Conservation (phyloP, 2,888 invertebrate genomes). For the Erebia aethiops region DNA sequence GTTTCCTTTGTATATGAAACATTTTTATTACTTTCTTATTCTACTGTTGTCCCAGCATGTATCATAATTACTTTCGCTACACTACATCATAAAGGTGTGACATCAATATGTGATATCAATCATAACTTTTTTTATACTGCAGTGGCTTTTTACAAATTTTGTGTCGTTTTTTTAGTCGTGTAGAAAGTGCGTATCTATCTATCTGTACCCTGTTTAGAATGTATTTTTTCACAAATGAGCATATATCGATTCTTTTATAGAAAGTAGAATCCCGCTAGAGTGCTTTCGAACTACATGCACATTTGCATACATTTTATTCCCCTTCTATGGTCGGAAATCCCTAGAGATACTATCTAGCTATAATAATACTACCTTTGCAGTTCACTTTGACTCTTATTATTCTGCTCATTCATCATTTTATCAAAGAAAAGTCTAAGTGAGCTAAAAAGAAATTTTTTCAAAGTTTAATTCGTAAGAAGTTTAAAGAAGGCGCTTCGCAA, state of each 20-base stretch:
- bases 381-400: slow-evolving; percentile 15
- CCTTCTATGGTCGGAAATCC: slow-evolving; percentile 24
- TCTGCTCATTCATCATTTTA: slow-evolving; percentile 2
- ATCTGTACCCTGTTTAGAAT: background rate
- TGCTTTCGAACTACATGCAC: slow-evolving; percentile 28
- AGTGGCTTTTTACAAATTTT: no score
- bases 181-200: background rate
- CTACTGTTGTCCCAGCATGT: background rate
- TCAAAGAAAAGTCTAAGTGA: background rate
- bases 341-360: slow-evolving; percentile 23
- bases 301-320: slow-evolving; percentile 37
- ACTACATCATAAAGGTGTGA: background rate
- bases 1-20: background rate
- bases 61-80: background rate
- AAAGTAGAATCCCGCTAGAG: slow-evolving; percentile 28
- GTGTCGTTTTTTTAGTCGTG: no score
- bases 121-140: no score
- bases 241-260: slow-evolving; percentile 7
- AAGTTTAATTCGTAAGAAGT: background rate
- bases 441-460: background rate
- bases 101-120: no score
- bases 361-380: background rate
- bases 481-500: background rate
- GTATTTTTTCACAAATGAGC: slow-evolving; percentile 12
- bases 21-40: slow-evolving; percentile 1